Evolutionary conservation across 1,140 invertebrate genomes (phyloP).

Genomic region (Araneus ventricosus): DNA sequence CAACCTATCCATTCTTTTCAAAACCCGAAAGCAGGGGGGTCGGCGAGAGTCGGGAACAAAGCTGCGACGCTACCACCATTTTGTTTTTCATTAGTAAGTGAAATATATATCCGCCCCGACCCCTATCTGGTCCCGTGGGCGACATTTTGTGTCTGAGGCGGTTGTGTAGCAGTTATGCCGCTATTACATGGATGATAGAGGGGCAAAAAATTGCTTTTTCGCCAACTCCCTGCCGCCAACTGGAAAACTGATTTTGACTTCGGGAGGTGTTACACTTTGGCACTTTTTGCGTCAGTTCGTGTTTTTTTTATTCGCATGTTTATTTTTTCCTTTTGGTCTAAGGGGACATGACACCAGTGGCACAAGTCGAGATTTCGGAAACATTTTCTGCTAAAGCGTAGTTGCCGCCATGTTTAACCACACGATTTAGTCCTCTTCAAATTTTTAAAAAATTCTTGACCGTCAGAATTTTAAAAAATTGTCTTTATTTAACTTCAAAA

Average conservation of each 20-base stretch:
- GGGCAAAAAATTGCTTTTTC: conserved; percentile 65
- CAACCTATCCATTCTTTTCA: neutral
- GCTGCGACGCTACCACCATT: conserved; percentile 10
- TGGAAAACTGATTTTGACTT: conserved; percentile 67
- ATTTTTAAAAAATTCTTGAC: too few species aligned
- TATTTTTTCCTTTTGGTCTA: conserved; percentile 2
- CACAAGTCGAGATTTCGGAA: conserved; percentile 13
- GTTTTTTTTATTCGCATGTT: neutral
- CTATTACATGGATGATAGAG: conserved; percentile 75
- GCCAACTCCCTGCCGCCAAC: neutral
- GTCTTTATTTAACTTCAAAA: too few species aligned
- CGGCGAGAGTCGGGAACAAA: neutral
- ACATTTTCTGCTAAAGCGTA: neutral
- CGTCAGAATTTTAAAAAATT: too few species aligned
- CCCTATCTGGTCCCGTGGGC: conserved; percentile 50
- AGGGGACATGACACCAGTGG: conserved; percentile 29
- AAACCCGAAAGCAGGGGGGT: neutral
- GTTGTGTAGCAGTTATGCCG: conserved; percentile 73
- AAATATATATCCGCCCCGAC: conserved; percentile 60
- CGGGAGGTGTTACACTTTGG: neutral
- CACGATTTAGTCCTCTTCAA: neutral
- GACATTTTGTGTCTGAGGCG: conserved; percentile 54
- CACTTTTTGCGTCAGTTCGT: neutral
- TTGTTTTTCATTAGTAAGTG: conserved; percentile 74
- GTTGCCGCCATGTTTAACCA: conserved; percentile 50